Base-by-base conservation (phyloP, 2,797 vertebrate species). In the Cirrhinus mrigala region DNA sequence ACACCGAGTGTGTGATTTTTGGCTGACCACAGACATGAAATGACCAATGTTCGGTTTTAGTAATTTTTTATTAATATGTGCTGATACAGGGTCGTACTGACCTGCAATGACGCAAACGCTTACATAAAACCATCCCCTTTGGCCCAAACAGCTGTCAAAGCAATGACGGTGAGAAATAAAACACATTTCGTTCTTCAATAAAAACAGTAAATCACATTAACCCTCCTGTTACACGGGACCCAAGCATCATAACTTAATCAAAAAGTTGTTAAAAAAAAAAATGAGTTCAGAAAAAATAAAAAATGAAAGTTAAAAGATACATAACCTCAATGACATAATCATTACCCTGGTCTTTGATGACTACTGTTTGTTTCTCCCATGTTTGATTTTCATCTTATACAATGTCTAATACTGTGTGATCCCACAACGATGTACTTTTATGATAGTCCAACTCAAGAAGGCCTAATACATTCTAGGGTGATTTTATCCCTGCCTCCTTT, bases 21-120 rank as follows among this genome's bases (percentile, higher is more conserved):
- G 27, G 75, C n/a, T 73, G 12, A 46, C 20, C 8, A 37, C 40
- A 60, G 66, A 77, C 2, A 81, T 12, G 10, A 81, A 80, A 78
- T 15, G 33, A 83, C 44, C 74, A 69, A 10, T 50, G 46, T 27
- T 87, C 10, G 4, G 27, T 71, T 94, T 93, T 90, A 87, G 90
- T 91, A 82, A 77, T 83, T 86, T 94, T 94, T 94, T 94, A 94
- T 94, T 94, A 93, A 91, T 93, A 94, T 94, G 93, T 94, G 92
- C 91, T 93, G 92, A 95, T 92, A 94, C 94, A 95, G 94, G 93
- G 94, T 94, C 89, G 52, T 90, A 91, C 85, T 92, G 92, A 94
- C 94, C 94, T 92, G 93, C 91, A 84, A 92, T 91, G 92, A 93
- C 54, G 90, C 90, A 92, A 93, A 95, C 89, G 92, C 92, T 93